Evolutionary conservation across 2,888 invertebrate species (phyloP).

Genomic region (Podotricha telesiphe): DNA sequence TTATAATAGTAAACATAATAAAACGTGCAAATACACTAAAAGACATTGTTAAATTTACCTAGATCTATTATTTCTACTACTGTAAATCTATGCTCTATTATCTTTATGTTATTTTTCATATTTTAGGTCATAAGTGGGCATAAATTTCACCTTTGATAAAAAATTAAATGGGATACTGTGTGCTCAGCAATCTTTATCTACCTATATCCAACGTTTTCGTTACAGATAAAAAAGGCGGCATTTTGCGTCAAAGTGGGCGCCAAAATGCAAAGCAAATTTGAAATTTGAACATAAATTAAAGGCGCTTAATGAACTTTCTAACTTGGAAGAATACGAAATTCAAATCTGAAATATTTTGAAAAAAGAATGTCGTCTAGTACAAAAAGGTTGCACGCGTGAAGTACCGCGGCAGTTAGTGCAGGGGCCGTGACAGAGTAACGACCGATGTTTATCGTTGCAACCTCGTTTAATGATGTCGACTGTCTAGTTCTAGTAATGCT

Average conservation of each 20-base stretch:
- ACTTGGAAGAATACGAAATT: constrained; percentile 51
- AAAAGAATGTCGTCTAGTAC: constrained; percentile 48
- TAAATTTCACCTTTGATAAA: background rate
- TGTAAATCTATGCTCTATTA: background rate
- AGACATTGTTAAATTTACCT: background rate
- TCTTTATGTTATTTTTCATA: background rate
- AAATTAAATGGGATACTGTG: background rate
- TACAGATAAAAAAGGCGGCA: constrained; percentile 30
- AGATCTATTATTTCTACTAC: background rate
- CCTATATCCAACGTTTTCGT: background rate
- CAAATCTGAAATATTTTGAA: constrained; percentile 50
- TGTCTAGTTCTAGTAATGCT: constrained; percentile 41
- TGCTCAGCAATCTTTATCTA: background rate
- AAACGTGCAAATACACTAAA: background rate
- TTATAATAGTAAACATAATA: background rate
- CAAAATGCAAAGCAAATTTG: constrained; percentile 59
- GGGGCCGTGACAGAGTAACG: constrained; percentile 75
- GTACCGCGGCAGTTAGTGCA: constrained; percentile 74
- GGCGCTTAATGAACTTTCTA: constrained; percentile 65
- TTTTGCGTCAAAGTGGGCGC: constrained; percentile 51
- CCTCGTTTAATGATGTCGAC: constrained; percentile 50
- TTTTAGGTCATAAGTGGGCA: background rate
- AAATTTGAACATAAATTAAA: constrained; percentile 66
- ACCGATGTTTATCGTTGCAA: constrained; percentile 73
- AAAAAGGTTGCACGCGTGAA: constrained; percentile 76